A percentile compares a stretch with the other conserved stretches of the same genome.
Evolutionary conservation across 2,888 invertebrate genomes (phyloP).

Genomic region (Agrochola circellaris): DNA sequence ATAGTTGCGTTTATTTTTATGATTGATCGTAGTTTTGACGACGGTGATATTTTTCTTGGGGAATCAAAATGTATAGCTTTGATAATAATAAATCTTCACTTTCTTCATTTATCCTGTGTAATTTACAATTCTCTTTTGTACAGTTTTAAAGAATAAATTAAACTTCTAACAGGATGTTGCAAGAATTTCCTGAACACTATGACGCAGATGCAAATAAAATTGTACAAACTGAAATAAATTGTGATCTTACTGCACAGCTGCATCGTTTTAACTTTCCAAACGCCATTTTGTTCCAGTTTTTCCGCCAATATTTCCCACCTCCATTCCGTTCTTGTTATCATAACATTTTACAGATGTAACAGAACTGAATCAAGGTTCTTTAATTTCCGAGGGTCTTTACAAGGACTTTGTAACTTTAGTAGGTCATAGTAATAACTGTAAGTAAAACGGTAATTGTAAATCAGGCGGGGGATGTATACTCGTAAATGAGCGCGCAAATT

Average conservation of each 20-base stretch:
- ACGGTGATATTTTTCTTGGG: constrained; percentile 25
- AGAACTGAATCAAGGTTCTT: constrained; percentile 41
- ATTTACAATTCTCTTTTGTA: constrained; percentile 9
- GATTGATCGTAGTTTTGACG: constrained; percentile 17
- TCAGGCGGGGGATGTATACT: constrained; percentile 74
- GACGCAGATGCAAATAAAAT: constrained; percentile 13
- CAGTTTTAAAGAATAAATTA: background rate
- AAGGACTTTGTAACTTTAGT: constrained; percentile 46
- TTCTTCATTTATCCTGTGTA: background rate
- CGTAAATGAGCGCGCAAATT: constrained; percentile 79
- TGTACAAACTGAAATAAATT: constrained; percentile 26
- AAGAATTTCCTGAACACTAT: background rate
- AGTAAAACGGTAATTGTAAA: constrained; percentile 71
- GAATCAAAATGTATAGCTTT: constrained; percentile 8
- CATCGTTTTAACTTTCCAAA: constrained; percentile 3
- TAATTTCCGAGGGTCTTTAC: constrained; percentile 55
- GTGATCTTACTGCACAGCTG: constrained; percentile 5
- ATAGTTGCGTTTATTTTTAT: constrained; percentile 36
- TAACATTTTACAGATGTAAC: constrained; percentile 45
- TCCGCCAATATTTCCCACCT: constrained; percentile 6
- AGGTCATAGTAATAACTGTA: constrained; percentile 61
- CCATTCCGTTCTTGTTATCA: constrained; percentile 14
- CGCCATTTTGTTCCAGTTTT: background rate
- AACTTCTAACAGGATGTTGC: too few species aligned
- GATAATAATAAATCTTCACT: background rate